Conservation (phyloP, 2,113 vertebrate species). For the Aspiorhynchus laticeps region DNA sequence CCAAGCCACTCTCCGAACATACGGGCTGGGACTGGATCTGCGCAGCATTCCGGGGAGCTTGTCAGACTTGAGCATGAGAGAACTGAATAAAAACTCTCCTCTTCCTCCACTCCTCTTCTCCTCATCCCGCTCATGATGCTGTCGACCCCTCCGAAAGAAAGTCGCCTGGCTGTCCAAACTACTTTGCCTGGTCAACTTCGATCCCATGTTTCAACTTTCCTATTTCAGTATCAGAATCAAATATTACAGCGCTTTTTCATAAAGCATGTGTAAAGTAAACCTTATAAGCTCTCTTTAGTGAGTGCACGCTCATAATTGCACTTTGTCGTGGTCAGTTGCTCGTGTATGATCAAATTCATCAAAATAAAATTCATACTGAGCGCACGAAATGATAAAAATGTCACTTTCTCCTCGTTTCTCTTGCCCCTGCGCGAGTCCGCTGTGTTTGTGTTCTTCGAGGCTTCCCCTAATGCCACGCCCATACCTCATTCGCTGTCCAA, state of each 20-base stretch:
- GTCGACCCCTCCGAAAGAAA: constrained; percentile 59
- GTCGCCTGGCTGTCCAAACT: constrained; percentile 77
- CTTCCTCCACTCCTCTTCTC: constrained; percentile 64
- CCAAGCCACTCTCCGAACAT: constrained; percentile 77
- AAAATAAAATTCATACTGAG: background rate
- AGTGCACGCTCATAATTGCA: background rate
- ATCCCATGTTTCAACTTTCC: constrained; percentile 75
- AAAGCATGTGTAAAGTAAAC: background rate
- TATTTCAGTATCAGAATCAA: background rate
- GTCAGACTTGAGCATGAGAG: constrained; percentile 76
- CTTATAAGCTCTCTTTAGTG: background rate
- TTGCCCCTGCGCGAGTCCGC: background rate
- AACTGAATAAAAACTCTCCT: constrained; percentile 73
- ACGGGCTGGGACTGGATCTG: constrained; percentile 79
- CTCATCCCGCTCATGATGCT: constrained; percentile 60
- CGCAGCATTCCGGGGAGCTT: constrained; percentile 78
- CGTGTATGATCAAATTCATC: background rate
- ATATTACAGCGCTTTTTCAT: background rate
- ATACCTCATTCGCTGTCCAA: constrained; percentile 66
- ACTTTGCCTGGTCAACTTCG: constrained; percentile 82
- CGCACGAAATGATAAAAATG: background rate
- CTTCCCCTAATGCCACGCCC: background rate
- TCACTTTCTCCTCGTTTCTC: constrained; percentile 27
- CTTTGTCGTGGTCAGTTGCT: background rate
- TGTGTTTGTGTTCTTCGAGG: constrained; percentile 38